A percentile compares a stretch with the other conserved stretches of the same genome.
Conservation (phyloP, 2,797 vertebrate species). For the Gastrophryne carolinensis region DNA sequence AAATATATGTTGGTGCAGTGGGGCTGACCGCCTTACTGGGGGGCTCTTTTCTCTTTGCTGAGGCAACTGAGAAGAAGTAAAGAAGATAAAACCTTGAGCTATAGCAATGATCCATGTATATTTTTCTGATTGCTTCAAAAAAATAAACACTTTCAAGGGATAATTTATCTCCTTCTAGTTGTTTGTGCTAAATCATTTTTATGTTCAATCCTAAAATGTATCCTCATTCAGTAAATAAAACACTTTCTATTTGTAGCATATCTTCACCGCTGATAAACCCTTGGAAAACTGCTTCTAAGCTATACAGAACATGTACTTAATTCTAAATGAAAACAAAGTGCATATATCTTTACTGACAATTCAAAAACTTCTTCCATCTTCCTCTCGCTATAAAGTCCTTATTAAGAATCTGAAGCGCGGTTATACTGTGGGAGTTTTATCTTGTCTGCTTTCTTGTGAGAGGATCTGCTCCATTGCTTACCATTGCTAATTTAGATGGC, state of each 20-base stretch:
- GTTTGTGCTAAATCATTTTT: not conserved
- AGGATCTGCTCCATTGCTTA: conserved; percentile 43
- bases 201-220: conserved; percentile 10
- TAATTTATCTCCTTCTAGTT: not conserved
- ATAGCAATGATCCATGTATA: too few species aligned
- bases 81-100: too few species aligned
- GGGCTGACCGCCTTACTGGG: too few species aligned
- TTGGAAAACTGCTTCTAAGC: conserved; percentile 15
- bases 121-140: too few species aligned
- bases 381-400: conserved; percentile 7
- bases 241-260: conserved; percentile 32
- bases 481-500: conserved; percentile 52
- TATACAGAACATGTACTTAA: conserved; percentile 9
- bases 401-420: conserved; percentile 34
- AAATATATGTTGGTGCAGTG: too few species aligned
- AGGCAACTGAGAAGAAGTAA: too few species aligned
- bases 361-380: not conserved
- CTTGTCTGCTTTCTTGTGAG: conserved; percentile 43
- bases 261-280: conserved; percentile 15
- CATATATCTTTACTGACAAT: conserved; percentile 4
- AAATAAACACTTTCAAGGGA: too few species aligned
- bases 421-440: conserved; percentile 34
- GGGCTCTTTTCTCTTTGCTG: too few species aligned
- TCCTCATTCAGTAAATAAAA: conserved; percentile 12
- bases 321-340: conserved; percentile 31